Conservation (phyloP, 2,888 invertebrate species). For the Amblyjoppa fuscipennis region DNA sequence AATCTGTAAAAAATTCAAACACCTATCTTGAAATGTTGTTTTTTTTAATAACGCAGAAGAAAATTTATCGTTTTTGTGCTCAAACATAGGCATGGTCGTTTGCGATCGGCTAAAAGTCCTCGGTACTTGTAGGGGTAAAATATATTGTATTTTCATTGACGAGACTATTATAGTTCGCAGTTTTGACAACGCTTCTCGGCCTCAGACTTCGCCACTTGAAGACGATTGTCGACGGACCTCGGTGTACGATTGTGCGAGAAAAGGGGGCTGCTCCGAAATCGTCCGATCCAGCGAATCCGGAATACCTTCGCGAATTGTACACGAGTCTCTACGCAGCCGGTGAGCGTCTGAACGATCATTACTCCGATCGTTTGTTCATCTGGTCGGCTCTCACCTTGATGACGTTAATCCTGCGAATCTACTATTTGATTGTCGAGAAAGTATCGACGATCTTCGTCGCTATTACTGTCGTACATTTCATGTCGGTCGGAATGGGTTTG, state of each 20-base stretch:
- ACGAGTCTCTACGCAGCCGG: conserved; percentile 17
- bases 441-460: neutral
- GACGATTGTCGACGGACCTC: conserved; percentile 22
- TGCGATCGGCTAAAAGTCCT: no score
- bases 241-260: neutral
- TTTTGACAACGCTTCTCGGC: conserved; percentile 32
- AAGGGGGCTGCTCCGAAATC: neutral
- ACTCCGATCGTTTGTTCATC: conserved; percentile 41
- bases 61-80: no score
- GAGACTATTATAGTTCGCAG: conserved; percentile 28
- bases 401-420: neutral
- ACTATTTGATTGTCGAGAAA: neutral
- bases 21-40: no score
- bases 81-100: no score
- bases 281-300: neutral
- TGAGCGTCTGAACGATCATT: conserved; percentile 29
- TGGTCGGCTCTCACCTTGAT: conserved; percentile 28
- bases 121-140: neutral
- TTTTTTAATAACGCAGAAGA: no score
- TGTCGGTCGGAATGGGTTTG: conserved; percentile 16
- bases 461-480: neutral
- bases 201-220: conserved; percentile 49
- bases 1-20: no score
- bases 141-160: neutral
- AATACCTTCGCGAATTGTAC: conserved; percentile 43